Evolutionary conservation across 1,140 invertebrate species (phyloP).

Genomic region (Drosophila saltans): DNA sequence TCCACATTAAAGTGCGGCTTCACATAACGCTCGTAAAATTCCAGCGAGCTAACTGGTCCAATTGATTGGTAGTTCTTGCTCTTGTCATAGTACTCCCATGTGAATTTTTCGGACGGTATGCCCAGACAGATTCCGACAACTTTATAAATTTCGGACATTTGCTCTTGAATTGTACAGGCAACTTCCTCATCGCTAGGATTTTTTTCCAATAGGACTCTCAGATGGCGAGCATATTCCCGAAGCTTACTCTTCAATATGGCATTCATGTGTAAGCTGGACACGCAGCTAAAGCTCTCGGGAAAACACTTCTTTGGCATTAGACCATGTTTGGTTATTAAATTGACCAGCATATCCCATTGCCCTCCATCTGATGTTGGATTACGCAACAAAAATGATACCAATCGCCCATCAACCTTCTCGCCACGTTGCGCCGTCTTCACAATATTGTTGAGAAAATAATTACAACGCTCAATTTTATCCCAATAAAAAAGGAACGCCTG

Average conservation of each 20-base stretch:
- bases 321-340: conserved; percentile 93
- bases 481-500: conserved; percentile 95
- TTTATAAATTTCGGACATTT: conserved; percentile 91
- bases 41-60: conserved; percentile 89
- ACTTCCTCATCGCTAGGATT: conserved; percentile 83
- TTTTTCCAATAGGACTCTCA: conserved; percentile 87
- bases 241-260: conserved; percentile 91
- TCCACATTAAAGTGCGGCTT: conserved; percentile 92
- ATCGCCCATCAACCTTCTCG: conserved; percentile 90
- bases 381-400: conserved; percentile 90
- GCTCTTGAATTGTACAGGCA: conserved; percentile 86
- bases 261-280: conserved; percentile 90
- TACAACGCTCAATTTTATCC: conserved; percentile 95
- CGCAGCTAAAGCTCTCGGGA: conserved; percentile 91
- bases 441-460: conserved; percentile 93
- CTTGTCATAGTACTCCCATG: conserved; percentile 95
- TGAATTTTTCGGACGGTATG: conserved; percentile 91
- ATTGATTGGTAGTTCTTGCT: conserved; percentile 90
- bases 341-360: conserved; percentile 96
- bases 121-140: conserved; percentile 92
- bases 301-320: conserved; percentile 94
- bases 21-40: conserved; percentile 93
- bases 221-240: conserved; percentile 90
- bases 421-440: conserved; percentile 89
- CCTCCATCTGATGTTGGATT: conserved; percentile 94